A percentile compares a stretch with the other conserved stretches of the same genome.
Conservation (phyloP, 2,113 vertebrate species). For the Erinaceus europaeus region DNA sequence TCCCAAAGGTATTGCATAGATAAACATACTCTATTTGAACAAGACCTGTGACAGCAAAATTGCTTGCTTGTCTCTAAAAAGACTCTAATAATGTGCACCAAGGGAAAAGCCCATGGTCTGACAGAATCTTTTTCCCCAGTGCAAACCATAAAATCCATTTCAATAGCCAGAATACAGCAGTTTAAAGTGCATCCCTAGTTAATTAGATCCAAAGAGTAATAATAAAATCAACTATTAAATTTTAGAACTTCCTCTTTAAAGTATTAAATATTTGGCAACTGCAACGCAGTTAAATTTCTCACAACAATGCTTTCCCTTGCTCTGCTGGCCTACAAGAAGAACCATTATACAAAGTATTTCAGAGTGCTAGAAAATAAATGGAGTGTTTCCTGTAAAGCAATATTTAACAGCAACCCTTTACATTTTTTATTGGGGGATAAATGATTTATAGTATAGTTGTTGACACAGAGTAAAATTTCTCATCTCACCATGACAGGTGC, state of each 20-base stretch:
- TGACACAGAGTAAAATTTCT: no score
- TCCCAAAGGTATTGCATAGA: conserved; percentile 87
- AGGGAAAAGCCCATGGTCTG: conserved; percentile 90
- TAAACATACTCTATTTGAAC: conserved; percentile 95
- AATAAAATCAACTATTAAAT: conserved; percentile 86
- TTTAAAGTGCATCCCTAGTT: conserved; percentile 76
- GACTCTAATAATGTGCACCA: conserved; percentile 94
- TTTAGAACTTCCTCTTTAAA: conserved; percentile 85
- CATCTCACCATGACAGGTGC: no score
- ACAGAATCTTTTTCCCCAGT: conserved; percentile 86
- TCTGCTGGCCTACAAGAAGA: background rate
- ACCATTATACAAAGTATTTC: background rate
- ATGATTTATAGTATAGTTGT: no score
- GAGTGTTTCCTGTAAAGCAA: conserved; percentile 20
- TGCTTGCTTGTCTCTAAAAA: conserved; percentile 96
- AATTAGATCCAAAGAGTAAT: conserved; percentile 83
- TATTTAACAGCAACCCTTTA: conserved; percentile 20
- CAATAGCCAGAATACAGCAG: conserved; percentile 69
- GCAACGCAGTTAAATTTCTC: conserved; percentile 64
- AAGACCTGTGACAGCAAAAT: conserved; percentile 96
- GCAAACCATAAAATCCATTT: conserved; percentile 82
- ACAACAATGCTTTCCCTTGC: conserved; percentile 42
- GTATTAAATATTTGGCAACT: conserved; percentile 76
- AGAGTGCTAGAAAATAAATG: background rate
- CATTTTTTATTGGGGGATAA: no score